These are phyloP conservation scores for Caenorhabditis sinica DNA, from an alignment of 2,888 invertebrate species.

Conservation along the genomic window DNA sequence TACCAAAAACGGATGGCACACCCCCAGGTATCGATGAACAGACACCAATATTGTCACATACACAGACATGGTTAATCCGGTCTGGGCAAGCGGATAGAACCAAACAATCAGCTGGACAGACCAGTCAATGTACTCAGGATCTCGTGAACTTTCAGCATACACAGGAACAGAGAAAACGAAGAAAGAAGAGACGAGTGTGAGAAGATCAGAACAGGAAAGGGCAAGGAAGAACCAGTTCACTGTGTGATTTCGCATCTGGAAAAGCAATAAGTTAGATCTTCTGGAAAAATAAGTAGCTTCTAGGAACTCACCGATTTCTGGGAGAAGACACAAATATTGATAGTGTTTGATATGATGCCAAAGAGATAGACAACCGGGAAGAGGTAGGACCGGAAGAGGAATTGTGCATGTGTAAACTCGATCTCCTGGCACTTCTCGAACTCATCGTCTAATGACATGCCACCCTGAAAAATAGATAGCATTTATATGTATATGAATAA, in stretches of 20 bases:
- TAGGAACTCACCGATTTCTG: conserved; percentile 71
- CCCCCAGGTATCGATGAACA: conserved; percentile 80
- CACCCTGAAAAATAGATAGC: conserved; percentile 50
- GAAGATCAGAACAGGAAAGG: conserved; percentile 75
- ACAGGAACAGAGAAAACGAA: conserved; percentile 80
- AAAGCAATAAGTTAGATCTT: background rate
- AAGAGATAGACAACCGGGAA: conserved; percentile 79
- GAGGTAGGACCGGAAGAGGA: conserved; percentile 78
- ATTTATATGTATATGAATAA: background rate
- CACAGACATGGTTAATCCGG: conserved; percentile 77
- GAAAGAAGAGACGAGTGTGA: conserved; percentile 77
- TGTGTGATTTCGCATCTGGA: conserved; percentile 79
- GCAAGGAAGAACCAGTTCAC: conserved; percentile 80
- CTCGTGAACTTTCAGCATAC: conserved; percentile 73
- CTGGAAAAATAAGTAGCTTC: background rate
- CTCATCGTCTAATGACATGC: conserved; percentile 65
- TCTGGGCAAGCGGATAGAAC: conserved; percentile 78
- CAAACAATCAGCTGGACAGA: conserved; percentile 68
- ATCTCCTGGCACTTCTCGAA: conserved; percentile 59
- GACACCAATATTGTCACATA: conserved; percentile 80
- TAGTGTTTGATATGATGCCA: conserved; percentile 78
- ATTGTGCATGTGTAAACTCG: conserved; percentile 72
- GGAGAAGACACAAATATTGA: conserved; percentile 78
- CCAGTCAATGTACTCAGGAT: conserved; percentile 48
- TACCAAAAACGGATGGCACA: conserved; percentile 80